Evolutionary conservation across 1,140 invertebrate genomes (phyloP).

Genomic region (Drosophila tsacasi): DNA sequence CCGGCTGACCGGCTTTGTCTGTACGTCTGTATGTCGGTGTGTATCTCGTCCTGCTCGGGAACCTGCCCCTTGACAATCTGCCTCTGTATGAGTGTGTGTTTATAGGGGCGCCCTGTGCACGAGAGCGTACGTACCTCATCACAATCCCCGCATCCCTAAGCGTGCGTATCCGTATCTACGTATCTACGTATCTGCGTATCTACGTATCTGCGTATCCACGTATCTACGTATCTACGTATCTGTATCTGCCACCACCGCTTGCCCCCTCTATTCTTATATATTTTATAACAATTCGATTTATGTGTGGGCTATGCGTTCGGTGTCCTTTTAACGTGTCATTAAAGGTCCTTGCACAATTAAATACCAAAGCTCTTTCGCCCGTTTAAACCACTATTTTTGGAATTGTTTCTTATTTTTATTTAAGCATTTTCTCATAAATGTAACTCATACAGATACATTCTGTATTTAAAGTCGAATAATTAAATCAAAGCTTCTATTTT

Average conservation of each 20-base stretch:
- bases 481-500: neutral
- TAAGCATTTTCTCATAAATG: neutral
- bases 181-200: neutral
- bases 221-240: neutral
- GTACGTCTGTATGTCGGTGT: neutral
- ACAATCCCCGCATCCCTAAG: constrained; percentile 18
- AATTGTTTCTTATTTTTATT: neutral
- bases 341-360: constrained; percentile 61
- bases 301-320: constrained; percentile 28
- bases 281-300: constrained; percentile 27
- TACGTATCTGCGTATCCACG: neutral
- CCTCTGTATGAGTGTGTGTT: neutral
- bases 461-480: neutral
- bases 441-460: neutral
- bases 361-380: constrained; percentile 3
- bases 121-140: constrained; percentile 6
- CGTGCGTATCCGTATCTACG: constrained; percentile 4
- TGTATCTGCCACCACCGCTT: constrained; percentile 1
- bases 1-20: constrained; percentile 52
- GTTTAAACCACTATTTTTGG: neutral
- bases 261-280: neutral
- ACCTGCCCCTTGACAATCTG: constrained; percentile 13
- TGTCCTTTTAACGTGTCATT: constrained; percentile 53
- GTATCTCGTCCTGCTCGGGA: constrained; percentile 30
- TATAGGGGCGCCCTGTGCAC: constrained; percentile 48